Evolutionary conservation across 53 echinoderm and acorn worm genomes (phyloP), one percentile per base, ranked within the genome.

Genomic region (Glandiceps talaboti): DNA sequence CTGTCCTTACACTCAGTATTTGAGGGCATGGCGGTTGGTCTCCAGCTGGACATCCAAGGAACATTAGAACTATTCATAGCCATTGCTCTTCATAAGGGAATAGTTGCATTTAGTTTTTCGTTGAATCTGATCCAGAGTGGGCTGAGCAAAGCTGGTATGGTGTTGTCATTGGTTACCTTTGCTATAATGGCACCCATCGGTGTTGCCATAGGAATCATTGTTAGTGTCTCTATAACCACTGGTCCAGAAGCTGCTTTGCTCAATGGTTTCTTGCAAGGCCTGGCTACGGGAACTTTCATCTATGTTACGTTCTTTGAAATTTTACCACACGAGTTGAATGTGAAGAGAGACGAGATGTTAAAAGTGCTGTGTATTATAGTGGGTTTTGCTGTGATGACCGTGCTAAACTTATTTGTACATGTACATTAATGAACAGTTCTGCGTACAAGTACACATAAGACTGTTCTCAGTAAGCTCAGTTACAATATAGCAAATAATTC

Each of bases 301-400:
- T 97, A 90, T 77, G 91, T 97, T 31, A 93, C 97, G 1, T 97
- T 97, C 81, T 83, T 97, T 25, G 91, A 97, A 84, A 89, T 97
- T 77, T 84, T 97, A 27, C 97, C 97, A 0, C 83, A 79, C 28
- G 93, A 97, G 31, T 80, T 97, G n/a, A 81, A 89, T 33, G 84
- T 88, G 0, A 93, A 84, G 75, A 84, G 83, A 14, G 90, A 97
- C 76, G 75, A 87, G 12, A 30, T 97, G 82, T 76, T 89, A 30
- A 97, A 97, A 81, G 85, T 88, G 76, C 32, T 83, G 0, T 90
- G 81, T 29, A 79, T 97, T 6, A 25, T 97, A 0, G 73, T 85
- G 29, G 97, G 97, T 27, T 93, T 97, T 80, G 87, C 85, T 32
- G 87, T 87, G 0, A 93, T 97, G 28, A 84, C 93, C 29, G 91